Base-by-base conservation (phyloP, 2,888 invertebrate genomes). In the Ligdia adustata region DNA sequence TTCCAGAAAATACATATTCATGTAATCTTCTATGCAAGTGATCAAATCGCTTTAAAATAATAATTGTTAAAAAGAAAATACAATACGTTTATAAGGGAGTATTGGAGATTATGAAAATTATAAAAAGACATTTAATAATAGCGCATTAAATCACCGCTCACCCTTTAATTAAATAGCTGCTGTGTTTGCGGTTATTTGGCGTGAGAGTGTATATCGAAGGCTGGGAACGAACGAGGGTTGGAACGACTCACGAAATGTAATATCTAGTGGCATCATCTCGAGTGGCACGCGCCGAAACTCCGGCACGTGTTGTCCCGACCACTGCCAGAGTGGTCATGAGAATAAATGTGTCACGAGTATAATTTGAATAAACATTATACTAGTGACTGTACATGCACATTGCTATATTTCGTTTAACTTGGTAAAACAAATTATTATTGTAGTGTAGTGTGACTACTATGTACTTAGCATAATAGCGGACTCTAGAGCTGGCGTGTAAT, bases 291-390 rank as follows among this genome's bases (percentile, higher is more conserved):
- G 76, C 62, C 66, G 38, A 38, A 32, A 56, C 35, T 32, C 48
- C 51, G 63, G 60, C 80, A 72, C 74, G 75, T 75, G 79, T 66
- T 66, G 54, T 55, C 60, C 65, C 62, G 67, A 68, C 67, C 69
- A 62, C 65, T 52, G 48, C 59, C 57, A 33, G n/a, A n/a, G 39
- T 40, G 37, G 47, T 55, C 66, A 72, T 63, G 55, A 69, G 66
- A 75, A 78, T 75, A 71, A 74, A 75, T 74, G n/a, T n/a, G n/a
- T n/a, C n/a, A n/a, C n/a, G n/a, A n/a, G n/a, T n/a, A n/a, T n/a
- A n/a, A n/a, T n/a, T n/a, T n/a, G n/a, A n/a, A n/a, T n/a, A n/a
- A n/a, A n/a, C n/a, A n/a, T n/a, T n/a, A n/a, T n/a, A n/a, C n/a
- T n/a, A n/a, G n/a, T n/a, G n/a, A n/a, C n/a, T n/a, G n/a, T n/a